Evolutionary conservation across 2,797 vertebrate genomes (phyloP).

Genomic region (Erpetoichthys calabaricus): DNA sequence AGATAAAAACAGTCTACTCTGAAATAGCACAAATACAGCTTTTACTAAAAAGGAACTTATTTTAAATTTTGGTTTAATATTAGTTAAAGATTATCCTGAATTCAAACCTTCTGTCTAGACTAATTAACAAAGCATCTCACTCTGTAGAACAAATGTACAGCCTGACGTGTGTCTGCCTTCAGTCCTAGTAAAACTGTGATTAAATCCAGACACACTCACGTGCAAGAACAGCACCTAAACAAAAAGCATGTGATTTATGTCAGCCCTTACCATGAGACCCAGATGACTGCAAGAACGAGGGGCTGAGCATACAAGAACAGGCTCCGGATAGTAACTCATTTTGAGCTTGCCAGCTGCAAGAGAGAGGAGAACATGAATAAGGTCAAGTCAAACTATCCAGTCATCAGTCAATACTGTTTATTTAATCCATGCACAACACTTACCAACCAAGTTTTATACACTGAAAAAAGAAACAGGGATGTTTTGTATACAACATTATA

Average conservation of each 20-base stretch:
- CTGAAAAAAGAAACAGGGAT: no score
- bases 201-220: slow-evolving; percentile 22
- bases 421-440: no score
- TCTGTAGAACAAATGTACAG: background rate
- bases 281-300: slow-evolving; percentile 59
- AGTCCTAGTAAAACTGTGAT: background rate
- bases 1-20: no score
- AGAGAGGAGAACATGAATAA: no score
- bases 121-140: no score
- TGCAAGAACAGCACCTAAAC: slow-evolving; percentile 22
- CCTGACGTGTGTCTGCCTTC: background rate
- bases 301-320: slow-evolving; percentile 48
- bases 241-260: slow-evolving; percentile 43
- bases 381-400: slow-evolving; percentile 29
- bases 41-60: no score
- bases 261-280: slow-evolving; percentile 59
- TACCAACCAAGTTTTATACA: no score
- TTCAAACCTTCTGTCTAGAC: no score
- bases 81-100: no score
- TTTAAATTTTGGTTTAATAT: no score
- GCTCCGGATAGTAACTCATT: slow-evolving; percentile 89
- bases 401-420: slow-evolving; percentile 4
- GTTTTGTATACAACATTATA: no score
- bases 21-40: no score
- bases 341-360: slow-evolving; percentile 29